These are phyloP conservation scores for Oligia strigilis DNA, from an alignment of 2,888 invertebrate species.

Conservation along the genomic window DNA sequence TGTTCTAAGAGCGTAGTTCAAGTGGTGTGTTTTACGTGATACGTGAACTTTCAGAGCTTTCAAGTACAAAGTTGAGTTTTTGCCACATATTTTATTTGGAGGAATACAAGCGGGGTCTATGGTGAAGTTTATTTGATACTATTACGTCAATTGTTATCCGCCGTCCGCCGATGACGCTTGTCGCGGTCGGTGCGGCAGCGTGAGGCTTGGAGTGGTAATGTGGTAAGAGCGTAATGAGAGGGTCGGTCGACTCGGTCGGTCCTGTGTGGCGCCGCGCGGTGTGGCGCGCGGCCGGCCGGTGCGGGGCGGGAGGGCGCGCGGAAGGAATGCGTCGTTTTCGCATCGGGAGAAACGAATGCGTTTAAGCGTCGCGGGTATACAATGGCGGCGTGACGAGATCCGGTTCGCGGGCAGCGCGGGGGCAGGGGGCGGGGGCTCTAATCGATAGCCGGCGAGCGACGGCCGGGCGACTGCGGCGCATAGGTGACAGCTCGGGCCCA, in stretches of 20 bases:
- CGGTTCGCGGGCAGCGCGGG: slow-evolving; percentile 89
- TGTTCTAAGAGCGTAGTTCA: slow-evolving; percentile 11
- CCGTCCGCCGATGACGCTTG: slow-evolving; percentile 60
- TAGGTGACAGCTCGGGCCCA: slow-evolving; percentile 90
- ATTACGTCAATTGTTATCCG: slow-evolving; percentile 62
- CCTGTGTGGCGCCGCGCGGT: slow-evolving; percentile 80
- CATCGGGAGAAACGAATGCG: slow-evolving; percentile 91
- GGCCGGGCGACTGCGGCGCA: slow-evolving; percentile 90
- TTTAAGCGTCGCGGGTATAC: slow-evolving; percentile 91
- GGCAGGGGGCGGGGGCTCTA: slow-evolving; percentile 86
- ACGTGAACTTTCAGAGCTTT: slow-evolving; percentile 13
- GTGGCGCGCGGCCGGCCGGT: slow-evolving; percentile 77
- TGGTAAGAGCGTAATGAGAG: slow-evolving; percentile 87
- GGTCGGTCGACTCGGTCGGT: slow-evolving; percentile 80
- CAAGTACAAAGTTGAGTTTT: slow-evolving; percentile 5
- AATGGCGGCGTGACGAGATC: slow-evolving; percentile 91
- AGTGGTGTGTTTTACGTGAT: not conserved
- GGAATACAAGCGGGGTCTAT: slow-evolving; percentile 60
- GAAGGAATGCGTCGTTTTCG: slow-evolving; percentile 91
- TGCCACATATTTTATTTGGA: slow-evolving; percentile 17
- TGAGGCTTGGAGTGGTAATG: slow-evolving; percentile 70
- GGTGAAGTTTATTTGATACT: slow-evolving; percentile 52
- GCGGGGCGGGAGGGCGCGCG: slow-evolving; percentile 86
- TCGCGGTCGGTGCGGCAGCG: slow-evolving; percentile 65
- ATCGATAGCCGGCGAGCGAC: slow-evolving; percentile 91